These are phyloP conservation scores for Takifugu flavidus DNA, from an alignment of 2,113 vertebrate genomes.

Conservation along the genomic window DNA sequence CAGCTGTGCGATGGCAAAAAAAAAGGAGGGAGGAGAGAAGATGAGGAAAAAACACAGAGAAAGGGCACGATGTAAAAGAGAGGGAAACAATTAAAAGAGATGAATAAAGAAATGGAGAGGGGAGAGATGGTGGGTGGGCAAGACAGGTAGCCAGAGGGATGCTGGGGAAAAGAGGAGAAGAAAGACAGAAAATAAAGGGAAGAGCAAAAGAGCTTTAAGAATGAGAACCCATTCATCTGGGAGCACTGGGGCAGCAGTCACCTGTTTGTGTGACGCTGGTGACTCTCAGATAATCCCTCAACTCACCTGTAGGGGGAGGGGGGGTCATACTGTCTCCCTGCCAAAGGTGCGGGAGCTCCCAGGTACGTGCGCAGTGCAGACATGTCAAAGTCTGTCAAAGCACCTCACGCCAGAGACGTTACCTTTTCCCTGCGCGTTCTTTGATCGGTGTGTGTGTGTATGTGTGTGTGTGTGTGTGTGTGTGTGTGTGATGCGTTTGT, in stretches of 20 bases:
- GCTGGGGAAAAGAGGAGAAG: slow-evolving; percentile 27
- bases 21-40: slow-evolving; percentile 36
- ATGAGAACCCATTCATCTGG: slow-evolving; percentile 6
- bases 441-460: slow-evolving; percentile 3
- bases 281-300: slow-evolving; percentile 55
- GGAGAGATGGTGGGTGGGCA: slow-evolving; percentile 35
- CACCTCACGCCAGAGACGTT: slow-evolving; percentile 43
- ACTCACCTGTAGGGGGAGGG: slow-evolving; percentile 25
- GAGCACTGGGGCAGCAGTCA: background rate
- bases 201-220: slow-evolving; percentile 4
- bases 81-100: slow-evolving; percentile 16
- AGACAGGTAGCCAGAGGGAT: slow-evolving; percentile 27
- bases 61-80: slow-evolving; percentile 49
- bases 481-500: slow-evolving; percentile 57
- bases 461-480: slow-evolving; percentile 20
- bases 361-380: slow-evolving; percentile 33
- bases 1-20: slow-evolving; percentile 67
- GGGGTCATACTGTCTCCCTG: slow-evolving; percentile 52
- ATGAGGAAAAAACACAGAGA: slow-evolving; percentile 39
- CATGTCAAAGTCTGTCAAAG: slow-evolving; percentile 38
- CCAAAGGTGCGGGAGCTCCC: slow-evolving; percentile 31
- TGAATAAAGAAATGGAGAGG: slow-evolving; percentile 31
- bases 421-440: slow-evolving; percentile 6
- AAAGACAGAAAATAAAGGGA: slow-evolving; percentile 15
- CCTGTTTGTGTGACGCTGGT: background rate